Evolutionary conservation across 1,140 invertebrate genomes (phyloP), one percentile per base, ranked within the genome.

Genomic region (Magallana gigas): DNA sequence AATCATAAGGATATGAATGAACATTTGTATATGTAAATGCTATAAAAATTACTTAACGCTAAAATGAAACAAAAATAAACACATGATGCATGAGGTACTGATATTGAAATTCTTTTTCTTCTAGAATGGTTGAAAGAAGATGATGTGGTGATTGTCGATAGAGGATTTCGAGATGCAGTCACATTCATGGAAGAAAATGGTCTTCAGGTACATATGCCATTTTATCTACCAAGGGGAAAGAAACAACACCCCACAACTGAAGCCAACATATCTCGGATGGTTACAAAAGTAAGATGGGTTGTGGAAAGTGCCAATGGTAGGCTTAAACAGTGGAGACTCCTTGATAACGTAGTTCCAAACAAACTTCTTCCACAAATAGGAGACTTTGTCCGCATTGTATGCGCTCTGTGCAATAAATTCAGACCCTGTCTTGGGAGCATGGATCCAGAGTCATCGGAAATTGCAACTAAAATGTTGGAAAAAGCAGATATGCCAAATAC

Each of bases 131-230:
- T 36, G 36, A 36, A 36, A 36, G 36, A 36, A 3, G 36, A 36
- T 3, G 36, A 36, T 36, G 36, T 36, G 36, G 36, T 36, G 36
- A 36, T 36, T 1, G 56, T 56, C 7, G 11, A 58, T 48, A 58
- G 80, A 82, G 64, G 64, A 23, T 68, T 68, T 68, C 18, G 64
- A 68, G 64, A 68, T 68, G 64, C 64, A 68, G 64, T 68, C 14
- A 68, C 64, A 14, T 12, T 68, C 18, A 68, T 68, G 62, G 62
- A 68, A n/a, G 62, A 68, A n/a, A 68, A n/a, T 4, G 62, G 62
- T 8, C n/a, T 68, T 8, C 1, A 4, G 7, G 62, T 68, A 14
- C 62, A 68, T 18, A n/a, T 23, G 18, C 18, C 16, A 68, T 68
- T 68, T 23, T 68, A 68, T 68, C 18, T 68, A 8, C 18, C 18